Evolutionary conservation across 92 coral and sea anemone species (phyloP).

Genomic region (Parazoanthus darwini): DNA sequence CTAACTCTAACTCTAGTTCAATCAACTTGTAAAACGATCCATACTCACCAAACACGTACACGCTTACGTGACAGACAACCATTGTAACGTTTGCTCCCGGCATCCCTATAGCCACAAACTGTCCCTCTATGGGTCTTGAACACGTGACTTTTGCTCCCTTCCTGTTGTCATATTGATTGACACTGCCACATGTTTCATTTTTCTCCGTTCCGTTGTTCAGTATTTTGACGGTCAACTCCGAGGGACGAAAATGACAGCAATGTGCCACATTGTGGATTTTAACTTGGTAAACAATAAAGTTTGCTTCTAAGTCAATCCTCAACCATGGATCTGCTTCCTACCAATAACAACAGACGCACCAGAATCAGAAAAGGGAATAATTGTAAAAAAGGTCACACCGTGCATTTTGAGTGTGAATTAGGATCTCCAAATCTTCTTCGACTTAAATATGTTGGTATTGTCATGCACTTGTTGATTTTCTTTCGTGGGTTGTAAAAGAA

Average conservation of each 20-base stretch:
- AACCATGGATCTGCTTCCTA: conserved; percentile 34
- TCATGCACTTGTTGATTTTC: no score
- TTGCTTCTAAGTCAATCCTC: conserved; percentile 15
- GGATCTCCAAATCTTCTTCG: no score
- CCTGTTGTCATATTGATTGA: background rate
- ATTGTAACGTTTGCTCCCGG: conserved; percentile 2
- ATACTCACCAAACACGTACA: conserved; percentile 38
- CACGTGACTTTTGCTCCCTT: background rate
- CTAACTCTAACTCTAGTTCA: no score
- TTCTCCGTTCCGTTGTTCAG: background rate
- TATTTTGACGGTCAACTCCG: background rate
- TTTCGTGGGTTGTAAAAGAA: no score
- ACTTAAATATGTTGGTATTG: no score
- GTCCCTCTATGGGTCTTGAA: background rate
- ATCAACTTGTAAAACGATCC: no score
- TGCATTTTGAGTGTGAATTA: no score
- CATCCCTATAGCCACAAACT: background rate
- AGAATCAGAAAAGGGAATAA: background rate
- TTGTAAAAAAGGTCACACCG: background rate
- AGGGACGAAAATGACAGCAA: conserved; percentile 13
- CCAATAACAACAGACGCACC: background rate
- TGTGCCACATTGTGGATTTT: background rate
- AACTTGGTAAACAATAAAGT: conserved; percentile 15
- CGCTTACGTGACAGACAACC: conserved; percentile 27
- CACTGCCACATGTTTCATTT: conserved; percentile 9